phyloP scores from a whole-genome alignment of 2,797 vertebrate genomes.

The Dromococcyx pavoninus region DNA sequence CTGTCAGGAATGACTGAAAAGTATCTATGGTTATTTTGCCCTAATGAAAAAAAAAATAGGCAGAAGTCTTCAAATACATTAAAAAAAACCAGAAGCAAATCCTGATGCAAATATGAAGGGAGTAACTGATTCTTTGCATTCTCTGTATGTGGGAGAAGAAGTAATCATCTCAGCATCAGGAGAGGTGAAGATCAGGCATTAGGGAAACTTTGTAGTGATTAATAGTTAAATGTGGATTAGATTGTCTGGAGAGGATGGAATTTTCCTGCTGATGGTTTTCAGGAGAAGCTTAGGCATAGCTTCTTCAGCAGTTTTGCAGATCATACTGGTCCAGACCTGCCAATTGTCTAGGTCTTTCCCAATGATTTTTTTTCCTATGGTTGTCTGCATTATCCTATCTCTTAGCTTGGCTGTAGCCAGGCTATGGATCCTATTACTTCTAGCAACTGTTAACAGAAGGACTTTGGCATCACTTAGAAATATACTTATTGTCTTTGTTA shows the following conservation, averaged over 20 bases:
- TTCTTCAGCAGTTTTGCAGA: conserved; percentile 32
- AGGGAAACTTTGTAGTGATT: conserved; percentile 48
- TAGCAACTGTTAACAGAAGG: background rate
- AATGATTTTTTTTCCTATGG: background rate
- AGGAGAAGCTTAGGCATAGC: background rate
- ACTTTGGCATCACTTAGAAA: background rate
- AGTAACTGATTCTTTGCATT: background rate
- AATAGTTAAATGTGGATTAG: conserved; percentile 24
- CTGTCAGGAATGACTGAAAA: background rate
- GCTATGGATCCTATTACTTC: background rate
- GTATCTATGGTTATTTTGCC: background rate
- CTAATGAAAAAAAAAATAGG: background rate
- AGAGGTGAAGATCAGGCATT: conserved; percentile 10
- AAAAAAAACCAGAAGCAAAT: conserved; percentile 22
- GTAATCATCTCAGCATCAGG: conserved; percentile 29
- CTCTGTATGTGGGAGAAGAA: background rate
- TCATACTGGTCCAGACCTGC: background rate
- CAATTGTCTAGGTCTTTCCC: conserved; percentile 6
- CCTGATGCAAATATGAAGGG: background rate
- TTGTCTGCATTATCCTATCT: background rate
- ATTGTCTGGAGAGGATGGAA: conserved; percentile 34
- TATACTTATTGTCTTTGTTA: background rate
- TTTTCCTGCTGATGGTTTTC: background rate
- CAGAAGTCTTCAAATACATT: background rate
- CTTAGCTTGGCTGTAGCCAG: background rate